Percentiles rank a stretch among this genome's conserved stretches.
phyloP scores from a whole-genome alignment of 2,888 invertebrate species.

The Helleia helle region DNA sequence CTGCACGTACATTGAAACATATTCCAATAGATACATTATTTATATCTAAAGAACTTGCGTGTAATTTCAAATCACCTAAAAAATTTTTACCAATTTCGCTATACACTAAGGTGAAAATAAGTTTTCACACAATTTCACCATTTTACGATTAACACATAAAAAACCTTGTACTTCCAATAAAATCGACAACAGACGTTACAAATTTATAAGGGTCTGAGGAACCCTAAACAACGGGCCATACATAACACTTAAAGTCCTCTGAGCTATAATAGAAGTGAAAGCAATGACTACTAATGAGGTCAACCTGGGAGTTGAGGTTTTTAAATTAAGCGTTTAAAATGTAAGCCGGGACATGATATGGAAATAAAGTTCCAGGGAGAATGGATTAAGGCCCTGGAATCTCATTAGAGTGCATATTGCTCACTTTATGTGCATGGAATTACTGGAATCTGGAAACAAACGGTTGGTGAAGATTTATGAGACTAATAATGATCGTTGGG shows the following conservation, averaged over 20 bases:
- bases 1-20: no score
- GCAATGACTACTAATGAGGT: constrained; percentile 17
- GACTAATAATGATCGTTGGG: constrained; percentile 7
- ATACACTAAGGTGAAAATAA: no score
- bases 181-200: neutral
- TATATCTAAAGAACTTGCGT: no score
- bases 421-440: constrained; percentile 18
- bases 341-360: constrained; percentile 20
- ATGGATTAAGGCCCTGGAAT: constrained; percentile 21
- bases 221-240: constrained; percentile 6
- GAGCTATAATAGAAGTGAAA: constrained; percentile 13
- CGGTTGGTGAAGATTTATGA: constrained; percentile 12
- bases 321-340: constrained; percentile 21
- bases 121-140: no score
- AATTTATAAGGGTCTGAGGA: no score
- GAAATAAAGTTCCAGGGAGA: constrained; percentile 19
- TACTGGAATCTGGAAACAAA: constrained; percentile 16
- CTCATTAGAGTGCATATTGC: constrained; percentile 21
- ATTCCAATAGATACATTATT: no score
- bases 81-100: no score
- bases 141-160: no score
- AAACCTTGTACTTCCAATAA: no score
- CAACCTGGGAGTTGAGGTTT: constrained; percentile 12
- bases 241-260: constrained; percentile 1
- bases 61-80: no score